Percentiles rank a stretch among this genome's conserved stretches.
Conservation (phyloP, 2,888 invertebrate species). For the Erebia epiphron region DNA sequence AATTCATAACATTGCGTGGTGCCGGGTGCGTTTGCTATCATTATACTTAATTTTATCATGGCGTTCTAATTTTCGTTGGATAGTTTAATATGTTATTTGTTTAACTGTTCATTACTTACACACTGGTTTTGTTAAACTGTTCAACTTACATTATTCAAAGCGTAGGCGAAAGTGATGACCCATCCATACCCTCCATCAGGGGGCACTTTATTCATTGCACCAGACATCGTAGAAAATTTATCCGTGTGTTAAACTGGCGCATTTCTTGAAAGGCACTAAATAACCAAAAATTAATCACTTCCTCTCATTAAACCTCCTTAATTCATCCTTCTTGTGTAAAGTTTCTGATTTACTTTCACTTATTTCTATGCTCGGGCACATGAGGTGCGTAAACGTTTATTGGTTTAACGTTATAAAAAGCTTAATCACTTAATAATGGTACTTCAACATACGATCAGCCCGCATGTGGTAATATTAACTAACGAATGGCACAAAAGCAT, state of each 20-base stretch:
- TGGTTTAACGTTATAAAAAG: slow-evolving; percentile 26
- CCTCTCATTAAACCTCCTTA: slow-evolving; percentile 12
- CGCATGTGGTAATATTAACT: slow-evolving; percentile 42
- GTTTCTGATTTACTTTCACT: background rate
- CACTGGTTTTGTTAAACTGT: slow-evolving; percentile 10
- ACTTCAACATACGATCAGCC: slow-evolving; percentile 19
- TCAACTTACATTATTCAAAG: slow-evolving; percentile 85
- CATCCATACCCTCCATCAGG: slow-evolving; percentile 87
- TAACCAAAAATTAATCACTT: slow-evolving; percentile 20
- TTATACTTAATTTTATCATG: background rate
- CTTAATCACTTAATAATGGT: slow-evolving; percentile 20
- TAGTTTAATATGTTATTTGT: background rate
- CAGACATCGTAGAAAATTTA: slow-evolving; percentile 53
- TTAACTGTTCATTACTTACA: background rate
- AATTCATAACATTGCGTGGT: too few relatives aligned
- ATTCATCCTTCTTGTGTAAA: slow-evolving; percentile 27
- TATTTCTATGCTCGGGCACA: background rate
- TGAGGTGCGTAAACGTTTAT: slow-evolving; percentile 8
- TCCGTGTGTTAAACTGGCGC: slow-evolving; percentile 40
- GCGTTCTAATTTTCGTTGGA: background rate
- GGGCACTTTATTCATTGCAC: slow-evolving; percentile 69
- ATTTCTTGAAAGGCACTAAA: slow-evolving; percentile 43
- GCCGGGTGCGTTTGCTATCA: background rate
- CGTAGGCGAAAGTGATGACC: slow-evolving; percentile 84
- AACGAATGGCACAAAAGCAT: slow-evolving; percentile 43